Evolutionary conservation across 1,140 invertebrate genomes (phyloP).

Genomic region (Drosophila teissieri): DNA sequence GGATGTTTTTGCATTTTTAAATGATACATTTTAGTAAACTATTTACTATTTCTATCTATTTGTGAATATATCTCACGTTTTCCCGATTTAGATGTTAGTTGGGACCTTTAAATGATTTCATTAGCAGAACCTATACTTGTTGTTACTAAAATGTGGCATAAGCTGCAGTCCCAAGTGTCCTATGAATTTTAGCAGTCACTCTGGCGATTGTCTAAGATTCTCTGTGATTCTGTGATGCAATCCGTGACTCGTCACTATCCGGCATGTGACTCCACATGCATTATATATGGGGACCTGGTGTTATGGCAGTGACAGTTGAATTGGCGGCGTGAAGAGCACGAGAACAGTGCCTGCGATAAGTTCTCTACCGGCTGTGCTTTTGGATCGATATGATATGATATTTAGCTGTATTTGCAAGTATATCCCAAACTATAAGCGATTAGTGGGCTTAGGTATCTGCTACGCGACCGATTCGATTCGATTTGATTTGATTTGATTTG

Average conservation of each 20-base stretch:
- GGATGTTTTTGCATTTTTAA: not conserved
- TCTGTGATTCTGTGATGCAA: not conserved
- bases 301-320: not conserved
- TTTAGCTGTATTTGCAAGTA: no score
- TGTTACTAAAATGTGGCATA: not conserved
- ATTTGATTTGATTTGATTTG: no score
- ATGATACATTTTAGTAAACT: not conserved
- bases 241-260: not conserved
- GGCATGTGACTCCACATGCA: conserved; percentile 5
- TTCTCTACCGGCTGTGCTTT: not conserved
- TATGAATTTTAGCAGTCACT: not conserved
- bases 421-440: not conserved
- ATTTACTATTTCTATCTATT: no score
- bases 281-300: conserved; percentile 6
- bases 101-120: not conserved
- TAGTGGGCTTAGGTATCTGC: conserved; percentile 7
- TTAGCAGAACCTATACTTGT: not conserved
- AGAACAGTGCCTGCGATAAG: not conserved
- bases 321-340: not conserved
- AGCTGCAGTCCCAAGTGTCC: not conserved
- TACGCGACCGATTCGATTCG: not conserved
- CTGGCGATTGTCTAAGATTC: not conserved
- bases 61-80: not conserved
- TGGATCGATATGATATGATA: no score
- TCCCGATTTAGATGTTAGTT: not conserved